These are phyloP conservation scores for Phoebastria nigripes DNA, from an alignment of 2,797 vertebrate species.

Conservation along the genomic window DNA sequence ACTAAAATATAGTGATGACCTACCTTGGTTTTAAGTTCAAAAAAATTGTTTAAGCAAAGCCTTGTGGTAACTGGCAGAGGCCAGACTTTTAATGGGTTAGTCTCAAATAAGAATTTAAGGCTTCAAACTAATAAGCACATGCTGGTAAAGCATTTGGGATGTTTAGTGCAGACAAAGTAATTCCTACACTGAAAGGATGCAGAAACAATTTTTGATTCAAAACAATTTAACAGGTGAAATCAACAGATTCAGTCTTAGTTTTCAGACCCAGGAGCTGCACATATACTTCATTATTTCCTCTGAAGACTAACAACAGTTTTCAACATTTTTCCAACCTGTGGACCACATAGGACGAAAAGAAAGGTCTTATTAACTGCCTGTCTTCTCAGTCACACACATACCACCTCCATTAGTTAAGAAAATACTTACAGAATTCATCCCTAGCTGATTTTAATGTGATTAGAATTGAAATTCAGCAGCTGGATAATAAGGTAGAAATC, in stretches of 20 bases:
- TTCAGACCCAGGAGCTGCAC: background rate
- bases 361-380: background rate
- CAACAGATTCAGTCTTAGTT: background rate
- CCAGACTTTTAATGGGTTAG: background rate
- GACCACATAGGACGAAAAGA: background rate
- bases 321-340: background rate
- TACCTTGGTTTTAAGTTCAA: background rate
- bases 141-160: background rate
- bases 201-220: background rate
- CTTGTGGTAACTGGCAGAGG: background rate
- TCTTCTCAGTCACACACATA: background rate
- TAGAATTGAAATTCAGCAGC: background rate
- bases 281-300: background rate
- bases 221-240: background rate
- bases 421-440: background rate
- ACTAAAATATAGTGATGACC: background rate
- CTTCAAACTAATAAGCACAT: background rate
- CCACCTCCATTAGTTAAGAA: background rate
- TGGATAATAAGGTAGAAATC: background rate
- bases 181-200: background rate
- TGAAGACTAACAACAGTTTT: background rate
- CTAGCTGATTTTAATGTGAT: background rate
- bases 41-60: background rate
- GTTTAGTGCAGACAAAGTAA: background rate
- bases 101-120: background rate